Percentiles rank a stretch among this genome's conserved stretches.
Conservation (phyloP, 2,797 vertebrate species). For the Spinus pinus region DNA sequence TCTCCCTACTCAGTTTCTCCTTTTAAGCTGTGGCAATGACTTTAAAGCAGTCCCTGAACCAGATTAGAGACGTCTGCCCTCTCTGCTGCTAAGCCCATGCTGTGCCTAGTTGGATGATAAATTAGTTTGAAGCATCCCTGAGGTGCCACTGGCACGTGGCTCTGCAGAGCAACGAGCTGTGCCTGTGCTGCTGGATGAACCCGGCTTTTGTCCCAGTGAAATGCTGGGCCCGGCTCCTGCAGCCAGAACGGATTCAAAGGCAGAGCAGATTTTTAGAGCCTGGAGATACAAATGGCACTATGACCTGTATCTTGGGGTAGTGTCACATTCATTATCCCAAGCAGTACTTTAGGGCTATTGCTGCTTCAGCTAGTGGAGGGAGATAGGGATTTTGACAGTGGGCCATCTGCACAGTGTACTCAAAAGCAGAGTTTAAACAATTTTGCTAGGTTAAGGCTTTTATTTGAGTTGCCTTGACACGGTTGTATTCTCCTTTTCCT, state of each 20-base stretch:
- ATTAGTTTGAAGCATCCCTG: neutral
- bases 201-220: neutral
- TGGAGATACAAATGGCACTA: neutral
- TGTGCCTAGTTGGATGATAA: constrained; percentile 24
- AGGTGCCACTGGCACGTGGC: neutral
- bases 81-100: neutral
- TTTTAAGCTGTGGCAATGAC: neutral
- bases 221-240: accelerated
- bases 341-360: neutral
- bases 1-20: neutral
- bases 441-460: neutral
- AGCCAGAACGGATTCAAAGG: accelerated
- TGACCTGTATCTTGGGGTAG: neutral
- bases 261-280: neutral
- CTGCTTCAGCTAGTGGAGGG: neutral
- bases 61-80: neutral
- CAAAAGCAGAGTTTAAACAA: neutral
- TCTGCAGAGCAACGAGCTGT: neutral
- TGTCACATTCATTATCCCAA: neutral
- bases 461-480: neutral
- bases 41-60: neutral
- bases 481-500: neutral
- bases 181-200: neutral
- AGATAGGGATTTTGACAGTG: neutral
- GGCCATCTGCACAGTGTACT: neutral